Percentiles rank a stretch among this genome's conserved stretches.
Evolutionary conservation across 1,140 invertebrate genomes (phyloP).

Genomic region (Danaus plexippus): DNA sequence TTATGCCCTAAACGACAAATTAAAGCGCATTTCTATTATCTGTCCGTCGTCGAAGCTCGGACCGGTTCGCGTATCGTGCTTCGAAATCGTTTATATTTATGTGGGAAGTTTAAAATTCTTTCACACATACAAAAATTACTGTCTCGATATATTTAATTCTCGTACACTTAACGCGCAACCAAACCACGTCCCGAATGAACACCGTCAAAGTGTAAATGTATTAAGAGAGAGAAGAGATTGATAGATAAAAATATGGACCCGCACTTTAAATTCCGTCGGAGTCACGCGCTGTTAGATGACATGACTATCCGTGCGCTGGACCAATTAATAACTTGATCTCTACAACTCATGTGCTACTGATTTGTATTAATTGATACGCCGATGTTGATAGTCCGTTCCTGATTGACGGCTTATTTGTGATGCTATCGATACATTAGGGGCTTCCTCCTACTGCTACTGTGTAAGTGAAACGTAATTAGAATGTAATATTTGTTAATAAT

Average conservation of each 20-base stretch:
- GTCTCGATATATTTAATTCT: no score
- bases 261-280: slow-evolving; percentile 1
- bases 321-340: slow-evolving; percentile 60
- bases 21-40: slow-evolving; percentile 71
- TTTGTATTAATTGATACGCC: slow-evolving; percentile 64
- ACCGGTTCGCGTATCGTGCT: slow-evolving; percentile 33
- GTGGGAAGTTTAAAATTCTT: no score
- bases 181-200: no score
- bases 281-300: slow-evolving; percentile 19
- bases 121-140: no score
- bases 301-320: slow-evolving; percentile 46
- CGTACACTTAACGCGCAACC: no score
- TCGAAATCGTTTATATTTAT: slow-evolving; percentile 3
- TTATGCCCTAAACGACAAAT: slow-evolving; percentile 71
- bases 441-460: slow-evolving; percentile 34
- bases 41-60: slow-evolving; percentile 52
- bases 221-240: no score
- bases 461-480: slow-evolving; percentile 15
- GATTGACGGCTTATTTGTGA: slow-evolving; percentile 66
- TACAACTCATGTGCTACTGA: slow-evolving; percentile 55
- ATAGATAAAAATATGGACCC: no score
- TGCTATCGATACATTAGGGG: slow-evolving; percentile 59
- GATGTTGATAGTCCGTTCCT: slow-evolving; percentile 52
- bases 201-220: no score
- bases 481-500: background rate